phyloP scores from a whole-genome alignment of 2,113 vertebrate genomes.

The Patagioenas fasciata region DNA sequence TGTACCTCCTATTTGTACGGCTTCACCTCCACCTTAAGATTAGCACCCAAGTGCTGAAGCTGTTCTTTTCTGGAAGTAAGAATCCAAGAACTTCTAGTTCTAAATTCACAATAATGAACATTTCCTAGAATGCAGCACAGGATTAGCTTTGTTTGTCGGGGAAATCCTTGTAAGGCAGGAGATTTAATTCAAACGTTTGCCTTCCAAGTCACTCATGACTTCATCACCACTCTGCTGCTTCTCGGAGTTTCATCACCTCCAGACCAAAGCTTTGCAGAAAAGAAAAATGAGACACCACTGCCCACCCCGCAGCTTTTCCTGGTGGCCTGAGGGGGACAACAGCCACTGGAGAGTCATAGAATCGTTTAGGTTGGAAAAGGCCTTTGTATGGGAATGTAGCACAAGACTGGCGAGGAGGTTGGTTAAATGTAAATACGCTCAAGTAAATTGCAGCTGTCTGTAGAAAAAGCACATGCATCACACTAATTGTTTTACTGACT shows the following conservation, averaged over 20 bases:
- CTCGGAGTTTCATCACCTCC: neutral
- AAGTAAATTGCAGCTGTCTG: too few relatives aligned
- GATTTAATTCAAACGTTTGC: neutral
- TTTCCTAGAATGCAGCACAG: neutral
- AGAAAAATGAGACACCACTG: neutral
- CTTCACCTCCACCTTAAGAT: neutral
- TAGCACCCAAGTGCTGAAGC: neutral
- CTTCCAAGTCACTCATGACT: neutral
- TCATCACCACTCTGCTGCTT: neutral
- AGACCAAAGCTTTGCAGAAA: neutral
- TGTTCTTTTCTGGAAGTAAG: neutral
- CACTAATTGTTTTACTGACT: too few relatives aligned
- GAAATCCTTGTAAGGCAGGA: neutral
- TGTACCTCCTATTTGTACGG: neutral
- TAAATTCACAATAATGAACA: neutral
- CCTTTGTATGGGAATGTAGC: too few relatives aligned
- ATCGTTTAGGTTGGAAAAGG: too few relatives aligned
- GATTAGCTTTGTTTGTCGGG: neutral
- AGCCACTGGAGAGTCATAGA: neutral
- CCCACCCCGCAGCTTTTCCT: rapidly evolving
- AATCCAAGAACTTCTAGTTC: neutral
- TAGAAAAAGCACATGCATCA: too few relatives aligned
- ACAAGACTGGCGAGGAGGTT: too few relatives aligned
- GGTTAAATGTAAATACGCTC: too few relatives aligned
- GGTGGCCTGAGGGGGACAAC: rapidly evolving